These are phyloP conservation scores for Ormyrus labotus DNA, from an alignment of 2,888 invertebrate genomes.

Conservation along the genomic window DNA sequence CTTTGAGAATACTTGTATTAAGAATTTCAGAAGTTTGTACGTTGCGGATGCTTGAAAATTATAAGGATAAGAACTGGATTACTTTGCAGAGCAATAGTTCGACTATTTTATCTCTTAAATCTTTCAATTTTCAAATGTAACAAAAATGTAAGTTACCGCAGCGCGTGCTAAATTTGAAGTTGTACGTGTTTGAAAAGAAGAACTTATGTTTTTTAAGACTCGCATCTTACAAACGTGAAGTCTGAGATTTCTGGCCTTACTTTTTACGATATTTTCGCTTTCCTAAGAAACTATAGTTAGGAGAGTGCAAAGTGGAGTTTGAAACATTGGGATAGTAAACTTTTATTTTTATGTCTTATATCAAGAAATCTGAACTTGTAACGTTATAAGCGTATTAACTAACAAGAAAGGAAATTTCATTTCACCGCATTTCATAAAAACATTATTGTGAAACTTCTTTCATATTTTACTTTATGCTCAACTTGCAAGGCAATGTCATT, in stretches of 20 bases:
- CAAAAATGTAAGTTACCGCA: too few relatives aligned
- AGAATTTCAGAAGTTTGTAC: too few relatives aligned
- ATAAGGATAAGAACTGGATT: too few relatives aligned
- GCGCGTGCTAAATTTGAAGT: background rate
- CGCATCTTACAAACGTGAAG: background rate
- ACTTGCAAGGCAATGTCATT: too few relatives aligned
- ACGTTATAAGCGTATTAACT: conserved; percentile 37
- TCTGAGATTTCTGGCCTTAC: background rate
- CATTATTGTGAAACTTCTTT: conserved; percentile 41
- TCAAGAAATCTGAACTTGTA: conserved; percentile 28
- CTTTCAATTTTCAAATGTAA: too few relatives aligned
- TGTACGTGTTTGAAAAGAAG: background rate
- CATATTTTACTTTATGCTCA: background rate
- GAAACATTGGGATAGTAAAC: conserved; percentile 30
- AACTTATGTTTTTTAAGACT: conserved; percentile 14
- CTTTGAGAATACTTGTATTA: too few relatives aligned
- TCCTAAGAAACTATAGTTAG: conserved; percentile 19
- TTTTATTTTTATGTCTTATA: conserved; percentile 38
- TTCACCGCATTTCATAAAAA: conserved; percentile 20
- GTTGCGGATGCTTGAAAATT: too few relatives aligned
- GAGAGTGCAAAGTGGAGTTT: conserved; percentile 30
- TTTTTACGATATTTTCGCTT: conserved; percentile 31
- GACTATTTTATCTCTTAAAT: too few relatives aligned
- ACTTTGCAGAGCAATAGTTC: too few relatives aligned
- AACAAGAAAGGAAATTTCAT: conserved; percentile 28